These are phyloP conservation scores for Apamea anceps DNA, from an alignment of 2,888 invertebrate species.

Conservation along the genomic window DNA sequence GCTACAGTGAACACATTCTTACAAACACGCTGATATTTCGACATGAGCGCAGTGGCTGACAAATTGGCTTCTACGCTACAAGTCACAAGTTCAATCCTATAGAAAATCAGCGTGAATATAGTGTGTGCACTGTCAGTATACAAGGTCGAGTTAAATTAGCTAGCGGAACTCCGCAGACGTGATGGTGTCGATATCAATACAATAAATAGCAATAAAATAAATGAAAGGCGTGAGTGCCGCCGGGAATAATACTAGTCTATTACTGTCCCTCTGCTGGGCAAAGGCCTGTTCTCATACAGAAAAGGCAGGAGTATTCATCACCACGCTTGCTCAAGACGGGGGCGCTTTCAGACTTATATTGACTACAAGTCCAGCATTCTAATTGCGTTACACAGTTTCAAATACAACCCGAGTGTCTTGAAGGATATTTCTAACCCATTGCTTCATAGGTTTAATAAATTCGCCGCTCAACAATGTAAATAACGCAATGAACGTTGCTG, in stretches of 20 bases:
- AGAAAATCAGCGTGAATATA: conserved; percentile 21
- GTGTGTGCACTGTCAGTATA: conserved; percentile 8
- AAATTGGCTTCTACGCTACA: neutral
- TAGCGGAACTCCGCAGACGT: neutral
- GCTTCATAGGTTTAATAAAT: neutral
- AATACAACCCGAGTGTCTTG: neutral
- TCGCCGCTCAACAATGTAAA: neutral
- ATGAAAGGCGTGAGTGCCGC: neutral
- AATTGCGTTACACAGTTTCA: neutral
- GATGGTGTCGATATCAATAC: neutral
- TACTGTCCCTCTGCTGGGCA: neutral
- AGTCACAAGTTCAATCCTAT: conserved; percentile 6
- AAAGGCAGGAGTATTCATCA: neutral
- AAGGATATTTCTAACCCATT: neutral
- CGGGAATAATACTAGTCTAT: neutral
- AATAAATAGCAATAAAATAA: too few relatives aligned
- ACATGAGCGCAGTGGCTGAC: neutral
- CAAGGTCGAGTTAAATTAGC: conserved; percentile 2
- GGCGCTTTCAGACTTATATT: neutral
- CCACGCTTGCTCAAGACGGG: neutral
- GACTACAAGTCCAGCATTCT: neutral
- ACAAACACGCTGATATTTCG: conserved; percentile 16
- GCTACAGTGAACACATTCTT: neutral
- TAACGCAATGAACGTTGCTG: neutral
- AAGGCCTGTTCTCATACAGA: neutral